Percentiles rank a stretch among this genome's conserved stretches.
phyloP scores from a whole-genome alignment of 1,140 invertebrate species.

The Leucophenga varia region DNA sequence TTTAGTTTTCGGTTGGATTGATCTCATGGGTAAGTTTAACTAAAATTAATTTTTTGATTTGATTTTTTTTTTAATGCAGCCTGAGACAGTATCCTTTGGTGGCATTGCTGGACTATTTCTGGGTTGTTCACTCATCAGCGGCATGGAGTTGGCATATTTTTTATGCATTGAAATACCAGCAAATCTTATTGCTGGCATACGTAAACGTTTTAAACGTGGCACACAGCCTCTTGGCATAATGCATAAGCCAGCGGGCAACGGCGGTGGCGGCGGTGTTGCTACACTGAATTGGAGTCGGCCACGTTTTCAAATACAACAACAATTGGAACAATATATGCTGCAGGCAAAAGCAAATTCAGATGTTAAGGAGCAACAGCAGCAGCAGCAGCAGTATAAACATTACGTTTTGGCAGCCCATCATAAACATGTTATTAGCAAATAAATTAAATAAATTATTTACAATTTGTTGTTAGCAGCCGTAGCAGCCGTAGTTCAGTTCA shows the following conservation, averaged over 20 bases:
- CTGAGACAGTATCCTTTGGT: conserved; percentile 65
- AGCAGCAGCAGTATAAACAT: conserved; percentile 34
- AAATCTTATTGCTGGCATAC: conserved; percentile 23
- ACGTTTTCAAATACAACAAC: conserved; percentile 25
- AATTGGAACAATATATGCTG: conserved; percentile 38
- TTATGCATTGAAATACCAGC: conserved; percentile 60
- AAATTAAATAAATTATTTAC: conserved; percentile 41
- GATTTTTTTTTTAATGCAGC: neutral
- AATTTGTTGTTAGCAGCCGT: conserved; percentile 8
- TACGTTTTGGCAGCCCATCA: conserved; percentile 34
- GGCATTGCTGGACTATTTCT: conserved; percentile 75
- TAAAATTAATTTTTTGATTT: neutral
- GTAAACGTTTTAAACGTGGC: conserved; percentile 25
- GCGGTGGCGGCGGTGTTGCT: too few relatives aligned
- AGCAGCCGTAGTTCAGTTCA: too few relatives aligned
- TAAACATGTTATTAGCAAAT: conserved; percentile 36
- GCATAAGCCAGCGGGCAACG: conserved; percentile 2
- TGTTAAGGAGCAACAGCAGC: conserved; percentile 4
- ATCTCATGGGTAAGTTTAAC: conserved; percentile 41
- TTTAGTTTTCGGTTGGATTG: conserved; percentile 50
- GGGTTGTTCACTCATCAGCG: conserved; percentile 71
- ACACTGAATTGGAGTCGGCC: conserved; percentile 25
- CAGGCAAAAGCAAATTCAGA: conserved; percentile 11
- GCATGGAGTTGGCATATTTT: conserved; percentile 72
- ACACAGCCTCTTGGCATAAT: too few relatives aligned